A percentile compares a stretch with the other conserved stretches of the same genome.
These are phyloP conservation scores for Drosophila nigricruria DNA, from an alignment of 2,888 invertebrate species.

Conservation along the genomic window DNA sequence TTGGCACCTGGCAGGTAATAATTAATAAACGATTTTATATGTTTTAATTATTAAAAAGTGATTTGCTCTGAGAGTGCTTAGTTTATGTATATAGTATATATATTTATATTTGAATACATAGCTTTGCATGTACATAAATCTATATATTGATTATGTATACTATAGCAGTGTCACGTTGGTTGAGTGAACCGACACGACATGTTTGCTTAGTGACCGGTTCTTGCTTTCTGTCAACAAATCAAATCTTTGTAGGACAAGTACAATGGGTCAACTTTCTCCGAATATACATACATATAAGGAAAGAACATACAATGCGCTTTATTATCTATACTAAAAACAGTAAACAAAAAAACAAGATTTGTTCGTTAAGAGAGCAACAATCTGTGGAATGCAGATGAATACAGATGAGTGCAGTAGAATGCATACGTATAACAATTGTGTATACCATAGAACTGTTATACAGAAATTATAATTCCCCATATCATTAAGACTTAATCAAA, in stretches of 20 bases:
- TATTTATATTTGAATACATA: background rate
- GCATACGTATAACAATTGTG: background rate
- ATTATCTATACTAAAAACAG: conserved; percentile 14
- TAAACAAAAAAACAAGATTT: background rate
- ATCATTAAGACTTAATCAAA: too few species aligned
- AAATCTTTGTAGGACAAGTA: conserved; percentile 14
- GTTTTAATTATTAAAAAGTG: background rate
- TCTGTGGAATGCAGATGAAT: background rate
- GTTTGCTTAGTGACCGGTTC: conserved; percentile 37
- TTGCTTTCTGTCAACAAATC: conserved; percentile 34
- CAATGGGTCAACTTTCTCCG: conserved; percentile 40
- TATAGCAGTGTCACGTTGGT: background rate
- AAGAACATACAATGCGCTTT: background rate
- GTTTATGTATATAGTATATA: background rate
- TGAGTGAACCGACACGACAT: background rate
- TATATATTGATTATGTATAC: conserved; percentile 6
- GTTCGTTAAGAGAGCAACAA: background rate
- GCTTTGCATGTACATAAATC: background rate
- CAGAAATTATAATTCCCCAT: too few species aligned
- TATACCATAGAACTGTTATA: conserved; percentile 1
- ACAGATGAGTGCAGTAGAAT: background rate
- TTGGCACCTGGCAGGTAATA: conserved; percentile 92
- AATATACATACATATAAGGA: conserved; percentile 1
- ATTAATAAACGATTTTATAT: background rate
- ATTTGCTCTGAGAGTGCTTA: background rate